These are phyloP conservation scores for Automeris io DNA, from an alignment of 2,888 invertebrate species.

Conservation along the genomic window DNA sequence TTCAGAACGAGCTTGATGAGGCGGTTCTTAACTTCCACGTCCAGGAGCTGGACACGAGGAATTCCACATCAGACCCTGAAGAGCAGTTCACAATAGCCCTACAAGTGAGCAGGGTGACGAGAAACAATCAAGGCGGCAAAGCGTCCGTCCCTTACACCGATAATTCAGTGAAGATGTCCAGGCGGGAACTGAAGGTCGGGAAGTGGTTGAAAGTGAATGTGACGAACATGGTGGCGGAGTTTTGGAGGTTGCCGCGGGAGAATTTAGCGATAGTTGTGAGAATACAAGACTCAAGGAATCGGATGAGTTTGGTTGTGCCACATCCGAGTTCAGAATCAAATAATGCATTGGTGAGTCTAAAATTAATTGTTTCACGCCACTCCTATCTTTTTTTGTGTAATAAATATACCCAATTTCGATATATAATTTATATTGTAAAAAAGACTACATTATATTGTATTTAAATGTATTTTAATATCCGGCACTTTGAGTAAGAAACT, in stretches of 20 bases:
- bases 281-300: constrained; percentile 78
- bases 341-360: constrained; percentile 59
- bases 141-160: constrained; percentile 57
- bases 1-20: constrained; percentile 81
- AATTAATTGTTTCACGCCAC: background rate
- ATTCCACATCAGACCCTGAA: constrained; percentile 46
- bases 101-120: constrained; percentile 61
- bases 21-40: constrained; percentile 84
- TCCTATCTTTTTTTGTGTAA: too few species aligned
- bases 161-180: constrained; percentile 62
- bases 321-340: constrained; percentile 78
- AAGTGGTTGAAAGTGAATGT: constrained; percentile 87
- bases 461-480: too few species aligned
- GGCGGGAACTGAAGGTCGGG: constrained; percentile 73
- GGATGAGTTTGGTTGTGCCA: constrained; percentile 81
- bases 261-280: constrained; percentile 87
- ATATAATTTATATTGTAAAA: too few species aligned
- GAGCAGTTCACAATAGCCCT: constrained; percentile 54
- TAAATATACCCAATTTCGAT: too few species aligned
- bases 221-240: constrained; percentile 84
- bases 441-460: too few species aligned
- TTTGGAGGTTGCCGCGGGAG: constrained; percentile 84
- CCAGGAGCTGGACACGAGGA: constrained; percentile 61
- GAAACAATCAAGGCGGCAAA: constrained; percentile 56
- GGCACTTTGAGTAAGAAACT: too few species aligned